Percentiles rank a stretch among this genome's conserved stretches.
These are phyloP conservation scores for Drosophila rufa DNA, from an alignment of 1,140 invertebrate species.

Conservation along the genomic window DNA sequence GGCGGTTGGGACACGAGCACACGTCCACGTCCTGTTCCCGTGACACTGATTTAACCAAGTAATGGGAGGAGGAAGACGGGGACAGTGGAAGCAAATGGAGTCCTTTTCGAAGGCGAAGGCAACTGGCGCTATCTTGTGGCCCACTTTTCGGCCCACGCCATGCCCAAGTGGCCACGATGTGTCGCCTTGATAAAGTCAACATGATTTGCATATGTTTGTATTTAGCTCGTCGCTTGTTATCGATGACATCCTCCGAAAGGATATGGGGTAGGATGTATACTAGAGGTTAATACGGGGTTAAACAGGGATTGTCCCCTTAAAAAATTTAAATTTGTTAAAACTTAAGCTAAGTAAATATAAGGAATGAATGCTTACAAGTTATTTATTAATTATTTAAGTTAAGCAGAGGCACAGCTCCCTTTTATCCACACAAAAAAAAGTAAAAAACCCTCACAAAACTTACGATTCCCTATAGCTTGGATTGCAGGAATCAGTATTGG, in stretches of 20 bases:
- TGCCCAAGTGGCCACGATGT: slow-evolving; percentile 65
- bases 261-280: neutral
- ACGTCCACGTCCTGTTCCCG: slow-evolving; percentile 67
- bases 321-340: neutral
- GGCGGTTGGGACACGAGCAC: slow-evolving; percentile 42
- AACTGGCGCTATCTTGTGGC: slow-evolving; percentile 31
- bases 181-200: slow-evolving; percentile 61
- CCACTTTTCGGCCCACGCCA: slow-evolving; percentile 37
- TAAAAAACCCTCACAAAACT: no score
- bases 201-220: slow-evolving; percentile 54
- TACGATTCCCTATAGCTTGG: no score
- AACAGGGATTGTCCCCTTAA: neutral
- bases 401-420: no score
- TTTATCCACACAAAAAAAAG: no score
- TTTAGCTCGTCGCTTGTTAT: slow-evolving; percentile 26
- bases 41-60: slow-evolving; percentile 73
- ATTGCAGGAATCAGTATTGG: neutral
- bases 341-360: no score
- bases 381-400: neutral
- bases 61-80: slow-evolving; percentile 3
- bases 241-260: slow-evolving; percentile 4
- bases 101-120: slow-evolving; percentile 30
- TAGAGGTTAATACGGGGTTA: neutral
- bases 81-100: neutral
- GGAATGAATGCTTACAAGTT: neutral